Percentiles rank a stretch among this genome's conserved stretches.
Evolutionary conservation across 2,113 vertebrate genomes (phyloP).

Genomic region (Gymnogyps californianus): DNA sequence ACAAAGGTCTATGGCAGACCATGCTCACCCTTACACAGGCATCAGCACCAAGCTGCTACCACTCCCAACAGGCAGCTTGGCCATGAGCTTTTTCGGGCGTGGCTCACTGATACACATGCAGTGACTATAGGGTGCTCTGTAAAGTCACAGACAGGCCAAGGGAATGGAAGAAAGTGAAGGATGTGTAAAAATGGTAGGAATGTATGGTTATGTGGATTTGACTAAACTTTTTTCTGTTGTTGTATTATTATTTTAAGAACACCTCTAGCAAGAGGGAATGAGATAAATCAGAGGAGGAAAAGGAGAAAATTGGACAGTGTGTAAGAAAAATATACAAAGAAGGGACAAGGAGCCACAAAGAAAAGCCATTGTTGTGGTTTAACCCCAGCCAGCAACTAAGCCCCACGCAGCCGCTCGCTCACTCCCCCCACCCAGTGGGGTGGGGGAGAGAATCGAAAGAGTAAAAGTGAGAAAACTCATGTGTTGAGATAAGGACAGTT

Average conservation of each 20-base stretch:
- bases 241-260: not conserved
- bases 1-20: not conserved
- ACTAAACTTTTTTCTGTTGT: not conserved
- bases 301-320: not conserved
- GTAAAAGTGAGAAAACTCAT: no score
- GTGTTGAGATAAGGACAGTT: no score
- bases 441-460: no score
- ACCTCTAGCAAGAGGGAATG: not conserved
- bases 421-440: no score
- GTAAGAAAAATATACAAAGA: not conserved
- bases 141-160: not conserved
- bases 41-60: not conserved
- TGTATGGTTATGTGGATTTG: not conserved
- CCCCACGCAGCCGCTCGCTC: no score
- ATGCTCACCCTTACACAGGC: fast-evolving
- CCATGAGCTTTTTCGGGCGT: not conserved
- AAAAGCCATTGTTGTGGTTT: no score
- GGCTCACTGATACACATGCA: no score
- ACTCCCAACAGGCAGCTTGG: not conserved
- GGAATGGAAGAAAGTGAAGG: not conserved
- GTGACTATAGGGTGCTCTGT: not conserved
- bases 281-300: not conserved
- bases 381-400: no score
- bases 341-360: not conserved
- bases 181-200: not conserved